phyloP scores from a whole-genome alignment of 2,797 vertebrate species.

The Myripristis jacobus region DNA sequence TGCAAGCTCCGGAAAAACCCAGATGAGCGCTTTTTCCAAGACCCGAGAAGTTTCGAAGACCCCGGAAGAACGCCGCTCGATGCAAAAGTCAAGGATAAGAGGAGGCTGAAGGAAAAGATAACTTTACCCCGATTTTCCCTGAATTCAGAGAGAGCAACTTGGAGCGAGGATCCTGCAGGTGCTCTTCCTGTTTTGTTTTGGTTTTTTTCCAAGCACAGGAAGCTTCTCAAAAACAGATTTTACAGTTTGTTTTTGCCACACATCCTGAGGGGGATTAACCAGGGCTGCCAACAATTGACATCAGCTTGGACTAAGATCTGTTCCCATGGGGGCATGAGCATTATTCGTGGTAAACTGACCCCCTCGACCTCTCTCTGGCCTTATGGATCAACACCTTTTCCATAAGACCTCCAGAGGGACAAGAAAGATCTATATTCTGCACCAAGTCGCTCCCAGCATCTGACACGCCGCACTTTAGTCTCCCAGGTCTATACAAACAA shows the following conservation, averaged over 20 bases:
- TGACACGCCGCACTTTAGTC: too few species aligned
- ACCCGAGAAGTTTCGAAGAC: too few species aligned
- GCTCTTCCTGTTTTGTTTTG: conserved; percentile 61
- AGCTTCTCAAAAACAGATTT: conserved; percentile 57
- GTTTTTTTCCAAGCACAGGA: conserved; percentile 61
- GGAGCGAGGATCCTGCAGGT: conserved; percentile 49
- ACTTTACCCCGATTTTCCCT: conserved; percentile 10
- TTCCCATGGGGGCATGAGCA: too few species aligned
- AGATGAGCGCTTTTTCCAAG: not conserved
- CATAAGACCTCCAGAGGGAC: too few species aligned
- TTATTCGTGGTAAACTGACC: too few species aligned
- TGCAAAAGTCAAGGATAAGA: not conserved
- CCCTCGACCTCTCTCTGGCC: too few species aligned
- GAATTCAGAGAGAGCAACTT: conserved; percentile 21
- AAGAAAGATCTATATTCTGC: too few species aligned
- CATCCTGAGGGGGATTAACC: conserved; percentile 46
- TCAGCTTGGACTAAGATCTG: too few species aligned
- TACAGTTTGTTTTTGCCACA: conserved; percentile 55
- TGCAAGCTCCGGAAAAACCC: not conserved
- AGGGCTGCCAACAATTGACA: too few species aligned
- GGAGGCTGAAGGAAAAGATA: not conserved
- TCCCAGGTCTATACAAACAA: too few species aligned
- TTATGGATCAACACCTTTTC: too few species aligned
- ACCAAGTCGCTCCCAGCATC: too few species aligned
- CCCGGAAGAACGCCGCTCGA: not conserved